Evolutionary conservation across 2,797 vertebrate genomes (phyloP).

Genomic region (Margarornis squamiger): DNA sequence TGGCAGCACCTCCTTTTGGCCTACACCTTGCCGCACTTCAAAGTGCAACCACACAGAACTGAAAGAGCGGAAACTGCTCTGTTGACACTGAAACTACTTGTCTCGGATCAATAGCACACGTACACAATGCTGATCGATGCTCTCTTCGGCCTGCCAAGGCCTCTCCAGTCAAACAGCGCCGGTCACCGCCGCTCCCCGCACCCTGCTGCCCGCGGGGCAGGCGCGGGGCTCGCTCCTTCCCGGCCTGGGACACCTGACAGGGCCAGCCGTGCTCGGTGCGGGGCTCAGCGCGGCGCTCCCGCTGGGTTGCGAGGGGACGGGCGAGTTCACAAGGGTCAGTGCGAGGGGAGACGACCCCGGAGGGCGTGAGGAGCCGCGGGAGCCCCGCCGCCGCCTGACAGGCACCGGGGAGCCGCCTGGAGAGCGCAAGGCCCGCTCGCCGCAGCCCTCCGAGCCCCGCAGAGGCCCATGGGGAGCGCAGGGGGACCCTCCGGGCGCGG

Average conservation of each 20-base stretch:
- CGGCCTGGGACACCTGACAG: not conserved
- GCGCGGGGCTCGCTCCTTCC: not conserved
- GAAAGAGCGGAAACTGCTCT: not conserved
- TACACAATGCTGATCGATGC: conserved; percentile 50
- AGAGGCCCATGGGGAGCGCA: not conserved
- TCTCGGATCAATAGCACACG: conserved; percentile 52
- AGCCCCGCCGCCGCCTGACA: not conserved
- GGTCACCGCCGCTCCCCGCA: conserved; percentile 8
- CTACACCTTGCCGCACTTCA: not conserved
- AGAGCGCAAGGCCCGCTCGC: not conserved
- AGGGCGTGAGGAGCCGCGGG: not conserved
- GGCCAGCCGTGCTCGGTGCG: not conserved
- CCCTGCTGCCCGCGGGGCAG: not conserved
- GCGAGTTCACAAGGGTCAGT: not conserved
- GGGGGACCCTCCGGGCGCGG: too few species aligned
- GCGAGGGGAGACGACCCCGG: not conserved
- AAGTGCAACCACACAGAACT: not conserved
- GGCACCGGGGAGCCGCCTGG: not conserved
- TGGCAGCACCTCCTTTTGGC: not conserved
- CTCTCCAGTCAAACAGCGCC: conserved; percentile 25
- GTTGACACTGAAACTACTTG: conserved; percentile 45
- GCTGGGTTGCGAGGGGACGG: not conserved
- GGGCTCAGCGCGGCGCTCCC: not conserved
- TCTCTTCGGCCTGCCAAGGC: conserved; percentile 41
- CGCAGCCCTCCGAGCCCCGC: not conserved